Base-by-base conservation (phyloP, 2,888 invertebrate genomes). In the Theodoxus fluviatilis region DNA sequence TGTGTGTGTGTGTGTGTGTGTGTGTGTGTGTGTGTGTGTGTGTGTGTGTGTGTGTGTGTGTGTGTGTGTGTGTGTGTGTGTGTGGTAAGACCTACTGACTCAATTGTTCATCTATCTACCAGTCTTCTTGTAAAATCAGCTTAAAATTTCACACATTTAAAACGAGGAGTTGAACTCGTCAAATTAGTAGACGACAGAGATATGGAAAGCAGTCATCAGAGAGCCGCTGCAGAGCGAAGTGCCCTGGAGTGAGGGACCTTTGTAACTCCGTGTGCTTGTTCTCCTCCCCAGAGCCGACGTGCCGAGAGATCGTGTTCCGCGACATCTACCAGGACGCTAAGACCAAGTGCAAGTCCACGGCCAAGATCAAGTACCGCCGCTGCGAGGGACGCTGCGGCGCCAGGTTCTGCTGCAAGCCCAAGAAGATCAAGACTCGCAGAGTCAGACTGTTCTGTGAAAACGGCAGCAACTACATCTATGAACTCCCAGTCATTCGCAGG, bases 401-500 rank as follows among this genome's bases (percentile, higher is more conserved):
- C 38, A 70, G 70, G 25, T 76, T 74, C 71, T 98, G 98, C 90
- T 98, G 98, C 88, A 92, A 93, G 76, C 94, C 97, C 2, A 91
- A 94, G 85, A 94, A 94, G 88, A 95, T 94, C 79, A 95, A 97
- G 90, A 92, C 94, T 86, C 92, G 97, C 89, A 95, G 95, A 92
- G 95, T 96, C 81, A 93, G 96, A 80, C 91, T 98, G 81, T 92
- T 95, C 81, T 98, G 98, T 90, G 71, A 77, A 77, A 94, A 96
- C 87, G 96, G 96, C 76, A 93, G 94, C 71, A 93, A 94, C 75
- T 96, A 95, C 90, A 94, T 95, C 88, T 95, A 96, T 91, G 95
- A 96, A 86, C 92, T 98, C 84, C 96, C 97, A 85, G 94, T 98
- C 87, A 95, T 98, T 86, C 93, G 96, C 87, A 96, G 96, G 88